Evolutionary conservation across 2,113 vertebrate species (phyloP).

Genomic region (Stegostoma tigrinum): DNA sequence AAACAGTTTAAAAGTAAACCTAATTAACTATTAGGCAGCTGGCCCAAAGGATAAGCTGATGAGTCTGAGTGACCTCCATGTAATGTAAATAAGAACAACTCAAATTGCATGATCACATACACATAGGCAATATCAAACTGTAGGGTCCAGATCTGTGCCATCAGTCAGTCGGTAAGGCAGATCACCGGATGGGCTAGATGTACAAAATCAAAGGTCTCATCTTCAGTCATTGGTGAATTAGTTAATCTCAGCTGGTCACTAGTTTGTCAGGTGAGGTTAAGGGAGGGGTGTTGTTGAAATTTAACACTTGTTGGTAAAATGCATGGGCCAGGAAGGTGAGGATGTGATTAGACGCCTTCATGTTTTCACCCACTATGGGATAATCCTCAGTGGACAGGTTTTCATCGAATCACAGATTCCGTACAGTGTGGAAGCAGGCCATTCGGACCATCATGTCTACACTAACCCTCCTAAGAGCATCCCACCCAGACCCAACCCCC

Average conservation of each 20-base stretch:
- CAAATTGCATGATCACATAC: not conserved
- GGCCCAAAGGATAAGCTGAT: not conserved
- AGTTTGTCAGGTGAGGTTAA: not conserved
- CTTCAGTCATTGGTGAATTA: not conserved
- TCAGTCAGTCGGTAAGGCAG: not conserved
- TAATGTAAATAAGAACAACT: not conserved
- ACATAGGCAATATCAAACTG: not conserved
- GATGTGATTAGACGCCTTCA: not conserved
- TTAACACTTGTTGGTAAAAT: not conserved
- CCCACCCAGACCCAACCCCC: too few species aligned
- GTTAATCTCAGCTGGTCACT: not conserved
- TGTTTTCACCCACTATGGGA: not conserved
- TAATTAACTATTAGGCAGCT: not conserved
- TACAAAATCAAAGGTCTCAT: not conserved
- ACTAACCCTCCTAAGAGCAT: too few species aligned
- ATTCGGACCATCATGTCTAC: too few species aligned
- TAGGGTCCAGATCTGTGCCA: not conserved
- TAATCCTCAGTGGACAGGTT: too few species aligned
- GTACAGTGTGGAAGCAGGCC: too few species aligned
- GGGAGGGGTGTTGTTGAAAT: not conserved
- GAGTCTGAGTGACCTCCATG: not conserved
- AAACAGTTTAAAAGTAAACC: not conserved
- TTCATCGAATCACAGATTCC: too few species aligned
- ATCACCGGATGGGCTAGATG: not conserved
- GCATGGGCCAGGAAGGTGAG: not conserved